Evolutionary conservation across 2,888 invertebrate genomes (phyloP).

Genomic region (Agrilus cyanescens): DNA sequence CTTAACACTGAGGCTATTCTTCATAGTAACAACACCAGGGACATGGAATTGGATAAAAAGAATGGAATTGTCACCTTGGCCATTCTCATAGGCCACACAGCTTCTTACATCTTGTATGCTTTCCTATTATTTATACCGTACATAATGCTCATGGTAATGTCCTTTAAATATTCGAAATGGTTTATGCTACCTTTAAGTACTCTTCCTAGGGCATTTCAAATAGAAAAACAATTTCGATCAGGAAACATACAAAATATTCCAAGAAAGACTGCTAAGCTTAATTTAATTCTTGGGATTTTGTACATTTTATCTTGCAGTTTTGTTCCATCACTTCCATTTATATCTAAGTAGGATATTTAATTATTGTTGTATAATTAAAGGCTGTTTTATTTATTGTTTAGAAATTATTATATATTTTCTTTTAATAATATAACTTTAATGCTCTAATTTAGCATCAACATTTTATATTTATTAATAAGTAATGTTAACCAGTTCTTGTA

Average conservation of each 20-base stretch:
- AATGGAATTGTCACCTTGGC: conserved; percentile 91
- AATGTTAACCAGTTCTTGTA: no score
- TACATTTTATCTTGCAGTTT: conserved; percentile 75
- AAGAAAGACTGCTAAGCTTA: conserved; percentile 77
- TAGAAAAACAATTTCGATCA: conserved; percentile 78
- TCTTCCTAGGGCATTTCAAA: conserved; percentile 75
- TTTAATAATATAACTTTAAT: no score
- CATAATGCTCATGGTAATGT: conserved; percentile 75
- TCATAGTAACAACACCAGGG: conserved; percentile 90
- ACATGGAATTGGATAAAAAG: conserved; percentile 74
- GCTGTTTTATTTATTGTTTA: not conserved
- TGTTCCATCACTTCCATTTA: conserved; percentile 51
- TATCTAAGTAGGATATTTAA: conserved; percentile 32
- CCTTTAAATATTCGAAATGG: conserved; percentile 75
- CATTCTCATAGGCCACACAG: conserved; percentile 83
- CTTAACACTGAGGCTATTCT: conserved; percentile 91
- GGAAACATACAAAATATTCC: conserved; percentile 73
- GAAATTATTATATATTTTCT: not conserved
- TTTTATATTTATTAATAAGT: no score
- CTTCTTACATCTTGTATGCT: conserved; percentile 83
- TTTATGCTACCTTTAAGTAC: conserved; percentile 82
- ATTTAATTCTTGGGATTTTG: conserved; percentile 81
- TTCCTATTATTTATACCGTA: conserved; percentile 85
- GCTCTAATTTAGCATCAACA: no score
- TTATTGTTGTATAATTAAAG: not conserved